phyloP scores from a whole-genome alignment of 2,888 invertebrate species.

The Carabus problematicus region DNA sequence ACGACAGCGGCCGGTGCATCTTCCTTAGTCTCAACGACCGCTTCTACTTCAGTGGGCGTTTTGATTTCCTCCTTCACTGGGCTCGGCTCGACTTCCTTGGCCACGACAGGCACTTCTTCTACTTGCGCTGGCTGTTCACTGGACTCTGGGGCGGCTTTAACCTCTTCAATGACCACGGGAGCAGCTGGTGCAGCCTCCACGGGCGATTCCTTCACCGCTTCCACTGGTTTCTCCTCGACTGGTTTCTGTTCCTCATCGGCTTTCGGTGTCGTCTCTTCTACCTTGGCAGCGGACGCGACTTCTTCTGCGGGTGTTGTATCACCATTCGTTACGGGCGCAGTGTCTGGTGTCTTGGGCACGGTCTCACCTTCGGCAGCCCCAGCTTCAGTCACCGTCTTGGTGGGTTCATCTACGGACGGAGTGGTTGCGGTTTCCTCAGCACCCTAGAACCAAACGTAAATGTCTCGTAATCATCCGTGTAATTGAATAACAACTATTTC shows the following conservation, averaged over 20 bases:
- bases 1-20: slow-evolving; percentile 44
- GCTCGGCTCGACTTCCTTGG: slow-evolving; percentile 6
- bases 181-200: slow-evolving; percentile 41
- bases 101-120: slow-evolving; percentile 7
- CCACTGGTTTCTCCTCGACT: slow-evolving; percentile 40
- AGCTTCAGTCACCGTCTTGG: slow-evolving; percentile 49
- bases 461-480: slow-evolving; percentile 14
- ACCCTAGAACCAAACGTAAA: slow-evolving; percentile 51
- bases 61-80: slow-evolving; percentile 44
- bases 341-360: slow-evolving; percentile 45
- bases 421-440: slow-evolving; percentile 54
- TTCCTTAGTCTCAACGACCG: slow-evolving; percentile 31
- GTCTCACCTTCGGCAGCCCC: slow-evolving; percentile 52
- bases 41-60: slow-evolving; percentile 43
- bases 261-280: slow-evolving; percentile 28
- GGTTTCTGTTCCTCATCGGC: slow-evolving; percentile 33
- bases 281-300: slow-evolving; percentile 20
- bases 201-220: slow-evolving; percentile 38
- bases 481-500: too few species aligned
- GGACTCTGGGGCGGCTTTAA: slow-evolving; percentile 44
- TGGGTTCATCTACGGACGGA: slow-evolving; percentile 52
- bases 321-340: slow-evolving; percentile 47
- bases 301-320: slow-evolving; percentile 45
- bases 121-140: slow-evolving; percentile 32
- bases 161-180: slow-evolving; percentile 47